Base-by-base conservation (phyloP, 2,888 invertebrate species). In the Chromoteleia sp. region DNA sequence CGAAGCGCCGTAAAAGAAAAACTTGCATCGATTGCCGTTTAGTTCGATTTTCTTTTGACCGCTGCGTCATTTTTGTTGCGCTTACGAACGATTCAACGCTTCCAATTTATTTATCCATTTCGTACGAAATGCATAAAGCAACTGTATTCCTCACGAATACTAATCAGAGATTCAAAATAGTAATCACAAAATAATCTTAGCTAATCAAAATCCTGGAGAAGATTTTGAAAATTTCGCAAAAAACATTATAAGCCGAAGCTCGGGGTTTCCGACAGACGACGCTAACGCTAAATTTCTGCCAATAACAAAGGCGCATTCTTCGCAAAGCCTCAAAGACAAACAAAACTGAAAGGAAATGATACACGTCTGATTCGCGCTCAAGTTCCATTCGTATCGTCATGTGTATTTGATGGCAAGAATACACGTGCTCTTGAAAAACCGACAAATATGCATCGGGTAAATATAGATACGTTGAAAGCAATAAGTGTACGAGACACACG, bases 361-460 rank as follows among this genome's bases (percentile, higher is more conserved):
- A 76, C 76, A 58, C 73, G 80, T 73, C 61, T 79, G 77, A 77
- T 83, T 79, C 59, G 63, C 63, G 54, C 80, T 80, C 74, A 68
- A 83, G 73, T 36, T 77, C 54, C 63, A 76, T 73, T 43, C 70
- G 70, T 76, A 80, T 73, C 54, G 58, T 71, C 67, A 67, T 82
- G 41, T 79, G 76, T 61, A 65, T 71, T 75, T 78, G 70, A 71
- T 82, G 52, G 71, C 56, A 82, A 74, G 78, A 58, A 68, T 63
- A 75, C 78, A 78, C 75, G 82, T 78, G 71, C 75, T 75, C 70
- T 74, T 54, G 70, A 78, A 70, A 78, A 82, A 76, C 71, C 67
- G 79, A 82, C 73, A 80, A 79, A 82, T 82, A 82, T 82, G 76
- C 73, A 75, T 82, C 71, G 71, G 39, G 70, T 65, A 80, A 80